Conservation (phyloP, 2,888 invertebrate species). For the Poecilus cupreus region DNA sequence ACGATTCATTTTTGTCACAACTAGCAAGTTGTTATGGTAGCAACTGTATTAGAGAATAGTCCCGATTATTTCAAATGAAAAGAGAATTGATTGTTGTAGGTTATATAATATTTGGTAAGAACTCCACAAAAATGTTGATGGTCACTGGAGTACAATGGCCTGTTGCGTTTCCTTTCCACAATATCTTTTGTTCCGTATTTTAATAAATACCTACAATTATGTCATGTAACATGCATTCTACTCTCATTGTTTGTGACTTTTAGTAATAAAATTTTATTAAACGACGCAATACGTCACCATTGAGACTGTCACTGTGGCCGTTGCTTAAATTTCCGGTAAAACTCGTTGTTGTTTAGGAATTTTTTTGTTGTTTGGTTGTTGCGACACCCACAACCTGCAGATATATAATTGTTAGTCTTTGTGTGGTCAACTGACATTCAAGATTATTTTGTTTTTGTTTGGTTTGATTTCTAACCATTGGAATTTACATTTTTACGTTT, state of each 20-base stretch:
- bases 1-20: no score
- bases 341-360: slow-evolving; percentile 33
- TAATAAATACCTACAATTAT: slow-evolving; percentile 35
- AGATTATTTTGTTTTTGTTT: background rate
- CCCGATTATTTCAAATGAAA: no score
- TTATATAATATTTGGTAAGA: no score
- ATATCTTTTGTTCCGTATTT: slow-evolving; percentile 28
- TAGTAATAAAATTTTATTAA: slow-evolving; percentile 13
- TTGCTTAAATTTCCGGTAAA: slow-evolving; percentile 36
- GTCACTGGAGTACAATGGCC: slow-evolving; percentile 17
- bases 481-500: background rate
- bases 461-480: slow-evolving; percentile 1
- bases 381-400: slow-evolving; percentile 36
- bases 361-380: background rate
- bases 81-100: no score
- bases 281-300: slow-evolving; percentile 25
- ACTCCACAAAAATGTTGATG: background rate
- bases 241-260: slow-evolving; percentile 21
- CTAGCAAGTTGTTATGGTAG: no score
- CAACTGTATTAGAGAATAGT: no score
- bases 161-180: slow-evolving; percentile 8
- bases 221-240: background rate
- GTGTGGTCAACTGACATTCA: slow-evolving; percentile 17
- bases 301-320: background rate
- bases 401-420: slow-evolving; percentile 29